Conservation (phyloP, 2,888 invertebrate genomes). For the Drosophila ustulata region DNA sequence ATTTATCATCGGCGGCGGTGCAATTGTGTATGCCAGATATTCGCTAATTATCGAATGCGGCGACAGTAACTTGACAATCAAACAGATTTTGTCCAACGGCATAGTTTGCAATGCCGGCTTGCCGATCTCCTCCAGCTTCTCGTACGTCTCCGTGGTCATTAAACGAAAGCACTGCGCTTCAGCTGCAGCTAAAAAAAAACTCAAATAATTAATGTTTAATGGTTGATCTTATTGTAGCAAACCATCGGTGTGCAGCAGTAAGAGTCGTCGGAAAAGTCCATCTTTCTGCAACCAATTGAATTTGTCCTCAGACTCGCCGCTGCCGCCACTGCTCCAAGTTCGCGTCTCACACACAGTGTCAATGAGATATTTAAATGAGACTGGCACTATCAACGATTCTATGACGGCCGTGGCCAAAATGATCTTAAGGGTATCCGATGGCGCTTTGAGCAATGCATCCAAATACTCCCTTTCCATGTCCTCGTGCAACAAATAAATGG, state of each 20-base stretch:
- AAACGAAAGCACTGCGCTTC: constrained; percentile 54
- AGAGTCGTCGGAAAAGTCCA: constrained; percentile 43
- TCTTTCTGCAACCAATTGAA: constrained; percentile 64
- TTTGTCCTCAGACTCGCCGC: constrained; percentile 32
- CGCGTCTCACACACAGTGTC: constrained; percentile 53
- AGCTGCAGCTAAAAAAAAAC: constrained; percentile 1
- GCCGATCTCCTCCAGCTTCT: constrained; percentile 22
- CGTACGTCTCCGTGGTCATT: constrained; percentile 36
- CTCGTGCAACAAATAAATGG: constrained; percentile 51
- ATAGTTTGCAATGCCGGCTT: constrained; percentile 44
- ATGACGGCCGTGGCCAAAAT: constrained; percentile 60
- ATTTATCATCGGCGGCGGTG: constrained; percentile 47
- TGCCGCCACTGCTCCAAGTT: constrained; percentile 33
- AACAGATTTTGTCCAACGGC: constrained; percentile 61
- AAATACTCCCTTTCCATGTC: constrained; percentile 50
- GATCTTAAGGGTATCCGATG: constrained; percentile 34
- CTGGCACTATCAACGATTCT: constrained; percentile 47
- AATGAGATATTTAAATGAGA: constrained; percentile 61
- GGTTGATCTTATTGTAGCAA: not conserved
- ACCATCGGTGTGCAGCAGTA: constrained; percentile 53
- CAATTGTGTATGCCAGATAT: constrained; percentile 51
- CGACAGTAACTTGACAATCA: constrained; percentile 52
- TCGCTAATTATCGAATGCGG: constrained; percentile 57
- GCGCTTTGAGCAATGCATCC: constrained; percentile 19
- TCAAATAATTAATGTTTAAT: not conserved